These are phyloP conservation scores for Syrrhaptes paradoxus DNA, from an alignment of 2,113 vertebrate genomes.

Conservation along the genomic window DNA sequence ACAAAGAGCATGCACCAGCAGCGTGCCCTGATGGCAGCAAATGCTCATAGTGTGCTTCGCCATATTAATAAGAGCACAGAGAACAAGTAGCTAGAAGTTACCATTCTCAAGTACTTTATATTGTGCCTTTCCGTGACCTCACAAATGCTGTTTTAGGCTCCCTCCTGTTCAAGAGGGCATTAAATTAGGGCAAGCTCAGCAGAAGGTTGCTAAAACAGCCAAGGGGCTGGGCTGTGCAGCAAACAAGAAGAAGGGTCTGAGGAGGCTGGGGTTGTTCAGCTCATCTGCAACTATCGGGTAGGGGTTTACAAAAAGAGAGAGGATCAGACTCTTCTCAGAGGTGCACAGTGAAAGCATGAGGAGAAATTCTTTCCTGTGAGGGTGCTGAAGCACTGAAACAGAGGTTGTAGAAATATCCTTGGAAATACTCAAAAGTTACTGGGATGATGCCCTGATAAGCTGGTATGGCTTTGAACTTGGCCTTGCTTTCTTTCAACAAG, in stretches of 20 bases:
- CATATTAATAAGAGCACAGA: fast-evolving
- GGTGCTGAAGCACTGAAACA: not conserved
- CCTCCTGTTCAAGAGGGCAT: not conserved
- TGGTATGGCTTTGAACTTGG: not conserved
- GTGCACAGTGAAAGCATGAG: not conserved
- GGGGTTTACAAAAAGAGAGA: not conserved
- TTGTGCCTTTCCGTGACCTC: not conserved
- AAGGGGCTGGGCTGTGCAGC: not conserved
- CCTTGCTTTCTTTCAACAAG: not conserved
- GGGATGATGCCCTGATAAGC: not conserved
- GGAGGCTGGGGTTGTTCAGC: not conserved
- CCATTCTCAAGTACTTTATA: not conserved
- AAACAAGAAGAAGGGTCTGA: not conserved
- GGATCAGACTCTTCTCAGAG: not conserved
- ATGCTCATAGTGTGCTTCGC: not conserved
- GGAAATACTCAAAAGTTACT: not conserved
- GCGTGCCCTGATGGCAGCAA: not conserved
- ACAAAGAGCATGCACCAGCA: not conserved
- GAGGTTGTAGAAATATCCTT: not conserved
- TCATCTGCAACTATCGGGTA: not conserved
- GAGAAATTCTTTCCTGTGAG: not conserved
- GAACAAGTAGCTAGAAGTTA: not conserved
- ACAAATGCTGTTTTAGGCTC: not conserved
- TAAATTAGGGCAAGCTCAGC: not conserved
- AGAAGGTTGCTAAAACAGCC: not conserved